Evolutionary conservation across 64 coral and sea anemone genomes (phyloP).

Genomic region (Catalaphyllia jardinei): DNA sequence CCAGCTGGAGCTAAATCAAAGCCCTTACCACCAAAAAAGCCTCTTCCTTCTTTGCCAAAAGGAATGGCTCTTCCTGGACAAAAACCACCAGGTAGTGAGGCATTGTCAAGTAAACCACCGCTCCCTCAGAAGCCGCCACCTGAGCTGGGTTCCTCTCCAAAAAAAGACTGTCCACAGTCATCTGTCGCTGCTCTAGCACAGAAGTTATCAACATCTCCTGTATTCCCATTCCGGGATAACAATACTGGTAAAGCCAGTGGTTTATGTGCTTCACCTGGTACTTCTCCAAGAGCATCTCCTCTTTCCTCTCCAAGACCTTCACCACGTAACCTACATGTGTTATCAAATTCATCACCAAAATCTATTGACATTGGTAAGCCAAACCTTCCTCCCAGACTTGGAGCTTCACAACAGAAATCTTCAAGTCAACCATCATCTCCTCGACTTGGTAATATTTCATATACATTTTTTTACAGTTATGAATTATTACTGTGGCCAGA

Average conservation of each 20-base stretch:
- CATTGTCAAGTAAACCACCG: slow-evolving; percentile 18
- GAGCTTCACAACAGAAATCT: neutral
- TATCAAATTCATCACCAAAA: neutral
- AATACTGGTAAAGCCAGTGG: neutral
- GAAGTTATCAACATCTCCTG: slow-evolving; percentile 31
- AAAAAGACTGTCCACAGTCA: neutral
- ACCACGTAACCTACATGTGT: neutral
- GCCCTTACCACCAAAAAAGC: slow-evolving; percentile 38
- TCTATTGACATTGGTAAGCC: neutral
- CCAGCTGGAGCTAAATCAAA: slow-evolving; percentile 1
- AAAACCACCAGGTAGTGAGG: neutral
- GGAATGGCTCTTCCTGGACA: neutral
- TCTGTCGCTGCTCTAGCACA: slow-evolving; percentile 34
- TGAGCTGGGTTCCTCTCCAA: neutral
- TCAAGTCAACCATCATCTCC: neutral
- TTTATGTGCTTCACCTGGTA: neutral
- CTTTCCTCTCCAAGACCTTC: slow-evolving; percentile 18
- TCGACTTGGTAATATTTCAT: neutral
- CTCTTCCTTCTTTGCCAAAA: slow-evolving; percentile 38
- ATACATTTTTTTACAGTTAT: neutral
- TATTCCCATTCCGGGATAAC: slow-evolving; percentile 10
- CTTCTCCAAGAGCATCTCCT: slow-evolving; percentile 8
- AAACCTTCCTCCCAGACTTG: slow-evolving; percentile 5
- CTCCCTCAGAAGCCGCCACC: neutral
- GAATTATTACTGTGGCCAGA: too few species aligned